Base-by-base conservation (phyloP, 2,797 vertebrate species). In the Decapterus maruadsi region DNA sequence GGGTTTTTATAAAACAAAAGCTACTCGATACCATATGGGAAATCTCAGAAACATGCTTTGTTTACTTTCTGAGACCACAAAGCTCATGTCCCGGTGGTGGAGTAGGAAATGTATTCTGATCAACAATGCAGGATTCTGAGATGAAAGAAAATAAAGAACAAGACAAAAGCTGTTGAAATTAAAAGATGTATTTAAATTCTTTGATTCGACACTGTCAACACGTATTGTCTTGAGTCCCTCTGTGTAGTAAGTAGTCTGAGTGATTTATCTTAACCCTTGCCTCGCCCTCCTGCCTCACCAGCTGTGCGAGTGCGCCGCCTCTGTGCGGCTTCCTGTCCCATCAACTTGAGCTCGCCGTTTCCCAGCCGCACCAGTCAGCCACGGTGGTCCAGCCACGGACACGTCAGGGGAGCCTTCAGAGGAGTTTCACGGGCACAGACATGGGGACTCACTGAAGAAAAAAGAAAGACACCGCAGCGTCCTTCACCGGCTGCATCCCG, bases 381-480 rank as follows among this genome's bases (percentile, higher is more conserved):
- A 42, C 89, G 80, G 90, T 87, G 90, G 91, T 93, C 90, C 88
- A 65, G 70, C 1, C 72, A 17, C 88, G 70, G 87, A 89, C 90
- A 82, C 92, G 91, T 89, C 90, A 86, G 76, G 86, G 78, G 86
- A 86, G 84, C 81, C 73, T 82, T 80, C 29, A 4, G 58, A 26
- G 64, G 85, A 90, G 71, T 83, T 84, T 61, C 9, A 26, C 61
- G 3, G 60, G 19, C 26, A 14, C 22, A 66, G 60, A 80, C 1
- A 94, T 93, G 91, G 88, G 82, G 77, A 81, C 59, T 29, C 31
- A 5, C 29, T 92, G 80, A 92, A 64, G 26, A 3, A 26, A 26
- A 26, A 26, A 1, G 3, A 26, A 26, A 62, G 38, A 81, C 45
- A 57, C 38, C 4, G 1, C 19, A 14, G 1, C 75, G 20, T 73